A percentile compares a stretch with the other conserved stretches of the same genome.
Evolutionary conservation across 1,140 invertebrate species (phyloP).

Genomic region (Leucophenga varia): DNA sequence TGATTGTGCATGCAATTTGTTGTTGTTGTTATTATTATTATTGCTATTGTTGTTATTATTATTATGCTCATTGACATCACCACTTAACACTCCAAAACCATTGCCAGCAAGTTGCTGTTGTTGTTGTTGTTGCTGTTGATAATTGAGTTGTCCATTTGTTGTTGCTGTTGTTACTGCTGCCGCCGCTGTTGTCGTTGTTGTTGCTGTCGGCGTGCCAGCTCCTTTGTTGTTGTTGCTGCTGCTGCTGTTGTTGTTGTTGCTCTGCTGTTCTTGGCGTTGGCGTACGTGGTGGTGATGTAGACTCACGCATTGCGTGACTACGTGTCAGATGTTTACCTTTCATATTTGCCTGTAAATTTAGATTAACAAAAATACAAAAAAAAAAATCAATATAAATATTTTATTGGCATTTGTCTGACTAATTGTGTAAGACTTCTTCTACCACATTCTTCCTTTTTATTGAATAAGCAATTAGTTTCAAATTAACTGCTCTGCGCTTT

Average conservation of each 20-base stretch:
- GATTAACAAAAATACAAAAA: too few relatives aligned
- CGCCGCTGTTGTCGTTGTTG: conserved; percentile 9
- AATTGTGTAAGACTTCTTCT: neutral
- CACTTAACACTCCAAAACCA: too few relatives aligned
- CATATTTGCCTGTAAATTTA: conserved; percentile 63
- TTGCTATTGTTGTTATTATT: conserved; percentile 30
- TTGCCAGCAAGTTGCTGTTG: conserved; percentile 35
- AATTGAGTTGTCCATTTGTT: conserved; percentile 28
- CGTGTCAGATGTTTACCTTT: conserved; percentile 82
- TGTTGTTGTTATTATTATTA: conserved; percentile 46
- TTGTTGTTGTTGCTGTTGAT: conserved; percentile 34
- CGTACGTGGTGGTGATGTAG: conserved; percentile 79
- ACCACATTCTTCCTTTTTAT: neutral
- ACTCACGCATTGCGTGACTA: conserved; percentile 86
- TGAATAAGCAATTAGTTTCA: conserved; percentile 39
- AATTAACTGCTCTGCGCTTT: conserved; percentile 27
- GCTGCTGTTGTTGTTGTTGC: conserved; percentile 34
- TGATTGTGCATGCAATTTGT: conserved; percentile 29
- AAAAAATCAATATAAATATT: conserved; percentile 1
- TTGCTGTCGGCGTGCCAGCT: conserved; percentile 48
- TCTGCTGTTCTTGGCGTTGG: conserved; percentile 58
- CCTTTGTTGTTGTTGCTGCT: conserved; percentile 21
- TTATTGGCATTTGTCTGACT: neutral
- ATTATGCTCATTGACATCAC: conserved; percentile 34
- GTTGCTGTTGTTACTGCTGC: conserved; percentile 49